Percentiles rank a stretch among this genome's conserved stretches.
phyloP scores from a whole-genome alignment of 2,797 vertebrate species.

The Myotis vivesi region DNA sequence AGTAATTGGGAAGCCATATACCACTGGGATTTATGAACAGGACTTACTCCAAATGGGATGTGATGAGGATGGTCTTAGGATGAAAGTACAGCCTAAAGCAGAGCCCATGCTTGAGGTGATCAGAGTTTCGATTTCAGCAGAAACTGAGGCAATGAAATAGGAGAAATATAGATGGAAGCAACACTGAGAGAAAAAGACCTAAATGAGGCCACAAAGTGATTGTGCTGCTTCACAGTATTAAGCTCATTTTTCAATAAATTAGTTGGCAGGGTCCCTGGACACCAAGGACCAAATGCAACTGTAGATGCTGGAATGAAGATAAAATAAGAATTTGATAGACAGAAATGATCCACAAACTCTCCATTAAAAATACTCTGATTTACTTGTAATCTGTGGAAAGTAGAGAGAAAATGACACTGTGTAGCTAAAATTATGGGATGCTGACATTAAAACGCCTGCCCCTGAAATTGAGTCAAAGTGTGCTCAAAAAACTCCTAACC shows the following conservation, averaged over 20 bases:
- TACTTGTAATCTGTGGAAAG: constrained; percentile 24
- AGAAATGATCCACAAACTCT: background rate
- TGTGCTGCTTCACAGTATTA: background rate
- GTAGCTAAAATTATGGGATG: background rate
- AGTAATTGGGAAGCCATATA: background rate
- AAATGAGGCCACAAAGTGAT: background rate
- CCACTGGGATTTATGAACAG: background rate
- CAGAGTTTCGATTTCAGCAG: background rate
- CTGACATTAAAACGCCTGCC: constrained; percentile 46
- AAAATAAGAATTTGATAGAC: background rate
- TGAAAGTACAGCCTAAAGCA: background rate
- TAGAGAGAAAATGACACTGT: constrained; percentile 56
- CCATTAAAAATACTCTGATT: background rate
- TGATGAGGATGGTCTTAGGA: background rate
- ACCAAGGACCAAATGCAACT: background rate
- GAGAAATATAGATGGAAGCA: background rate
- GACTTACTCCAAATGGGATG: background rate
- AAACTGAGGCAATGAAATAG: background rate
- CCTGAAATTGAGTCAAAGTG: background rate
- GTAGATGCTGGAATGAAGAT: background rate
- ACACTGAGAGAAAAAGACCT: background rate
- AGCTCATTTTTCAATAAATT: background rate
- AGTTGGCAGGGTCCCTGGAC: background rate
- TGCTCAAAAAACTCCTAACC: constrained; percentile 21
- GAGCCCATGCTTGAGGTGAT: background rate